Percentiles rank a stretch among this genome's conserved stretches.
phyloP scores from a whole-genome alignment of 1,140 invertebrate species.

The Diplogasteroides magnus region DNA sequence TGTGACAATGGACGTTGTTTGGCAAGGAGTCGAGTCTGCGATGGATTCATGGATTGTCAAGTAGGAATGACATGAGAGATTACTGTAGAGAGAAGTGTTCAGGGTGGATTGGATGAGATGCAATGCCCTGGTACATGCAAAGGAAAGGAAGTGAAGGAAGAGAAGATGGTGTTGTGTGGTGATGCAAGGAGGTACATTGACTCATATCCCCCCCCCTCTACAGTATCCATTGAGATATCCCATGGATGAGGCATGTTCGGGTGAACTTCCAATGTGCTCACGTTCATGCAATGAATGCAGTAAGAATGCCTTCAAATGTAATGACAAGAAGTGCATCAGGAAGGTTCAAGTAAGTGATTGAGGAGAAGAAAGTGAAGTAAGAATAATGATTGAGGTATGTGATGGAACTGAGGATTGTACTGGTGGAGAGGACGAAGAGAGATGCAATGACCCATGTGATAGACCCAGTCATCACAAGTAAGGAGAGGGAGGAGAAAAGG shows the following conservation, averaged over 20 bases:
- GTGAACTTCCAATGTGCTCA: neutral
- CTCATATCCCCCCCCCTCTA: neutral
- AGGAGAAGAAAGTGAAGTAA: no score
- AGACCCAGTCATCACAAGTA: neutral
- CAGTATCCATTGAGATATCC: neutral
- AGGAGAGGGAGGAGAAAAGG: neutral
- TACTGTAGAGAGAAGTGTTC: no score
- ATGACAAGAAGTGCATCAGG: conserved; percentile 12
- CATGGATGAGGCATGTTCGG: conserved; percentile 7
- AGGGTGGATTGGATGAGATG: conserved; percentile 18
- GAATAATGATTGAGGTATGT: conserved; percentile 25
- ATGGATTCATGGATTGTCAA: conserved; percentile 18
- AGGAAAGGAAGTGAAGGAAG: no score
- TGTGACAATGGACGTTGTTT: conserved; percentile 27
- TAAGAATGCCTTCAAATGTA: conserved; percentile 7
- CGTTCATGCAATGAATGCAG: conserved; percentile 1
- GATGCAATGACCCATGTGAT: conserved; percentile 5
- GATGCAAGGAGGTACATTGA: no score
- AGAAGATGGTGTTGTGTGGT: no score
- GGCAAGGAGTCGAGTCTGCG: conserved; percentile 14
- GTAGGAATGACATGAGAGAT: no score
- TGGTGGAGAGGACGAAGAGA: conserved; percentile 23
- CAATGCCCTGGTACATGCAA: conserved; percentile 24
- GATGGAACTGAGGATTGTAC: conserved; percentile 24
- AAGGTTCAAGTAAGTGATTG: neutral